Conservation (phyloP, 2,113 vertebrate species). For the Hylia prasina region DNA sequence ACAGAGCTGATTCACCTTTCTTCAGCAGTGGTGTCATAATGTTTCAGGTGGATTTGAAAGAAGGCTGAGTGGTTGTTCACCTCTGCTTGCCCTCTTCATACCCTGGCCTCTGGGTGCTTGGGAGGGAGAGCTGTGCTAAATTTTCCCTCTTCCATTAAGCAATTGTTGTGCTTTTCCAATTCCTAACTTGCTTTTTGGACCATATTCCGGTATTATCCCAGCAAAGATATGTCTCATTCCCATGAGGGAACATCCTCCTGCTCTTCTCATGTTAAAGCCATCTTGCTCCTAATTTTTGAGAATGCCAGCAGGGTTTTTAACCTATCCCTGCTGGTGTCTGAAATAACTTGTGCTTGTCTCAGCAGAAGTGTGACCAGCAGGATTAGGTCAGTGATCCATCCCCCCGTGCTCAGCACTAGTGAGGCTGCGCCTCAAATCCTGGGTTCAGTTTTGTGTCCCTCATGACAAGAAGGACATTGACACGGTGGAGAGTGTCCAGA, state of each 20-base stretch:
- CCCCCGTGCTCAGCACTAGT: neutral
- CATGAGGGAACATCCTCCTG: neutral
- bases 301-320: neutral
- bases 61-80: neutral
- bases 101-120: neutral
- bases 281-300: neutral
- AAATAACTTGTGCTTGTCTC: neutral
- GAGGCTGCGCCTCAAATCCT: neutral
- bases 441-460: neutral
- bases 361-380: neutral
- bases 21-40: neutral
- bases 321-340: neutral
- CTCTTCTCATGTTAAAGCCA: neutral
- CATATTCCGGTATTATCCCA: neutral
- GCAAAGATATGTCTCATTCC: neutral
- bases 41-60: neutral
- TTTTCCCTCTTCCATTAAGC: neutral
- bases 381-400: neutral
- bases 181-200: neutral
- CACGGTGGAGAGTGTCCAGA: accelerated
- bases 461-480: neutral
- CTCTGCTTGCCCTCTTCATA: neutral
- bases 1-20: neutral
- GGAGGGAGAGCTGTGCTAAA: neutral
- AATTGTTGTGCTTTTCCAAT: neutral